phyloP scores from a whole-genome alignment of 2,113 vertebrate species.

The Gobius niger region DNA sequence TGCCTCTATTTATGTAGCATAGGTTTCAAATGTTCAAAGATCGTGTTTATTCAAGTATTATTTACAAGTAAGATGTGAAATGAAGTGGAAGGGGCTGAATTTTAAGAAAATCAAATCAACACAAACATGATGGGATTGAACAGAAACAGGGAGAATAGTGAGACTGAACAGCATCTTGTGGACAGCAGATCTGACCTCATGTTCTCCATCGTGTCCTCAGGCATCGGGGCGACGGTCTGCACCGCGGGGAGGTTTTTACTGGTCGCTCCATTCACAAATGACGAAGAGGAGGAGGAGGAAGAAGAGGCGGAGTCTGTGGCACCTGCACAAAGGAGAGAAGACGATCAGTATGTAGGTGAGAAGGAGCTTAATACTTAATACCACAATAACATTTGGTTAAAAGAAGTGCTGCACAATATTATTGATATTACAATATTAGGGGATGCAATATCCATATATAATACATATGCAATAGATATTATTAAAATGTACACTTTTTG shows the following conservation, averaged over 20 bases:
- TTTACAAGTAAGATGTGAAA: slow-evolving; percentile 37
- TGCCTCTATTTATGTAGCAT: neutral
- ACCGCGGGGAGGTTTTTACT: slow-evolving; percentile 98
- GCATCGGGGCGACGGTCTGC: slow-evolving; percentile 97
- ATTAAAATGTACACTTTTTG: too few species aligned
- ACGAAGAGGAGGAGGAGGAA: slow-evolving; percentile 95
- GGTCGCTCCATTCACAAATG: slow-evolving; percentile 97
- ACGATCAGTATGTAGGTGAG: neutral
- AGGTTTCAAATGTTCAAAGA: too few species aligned
- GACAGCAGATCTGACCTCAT: slow-evolving; percentile 84
- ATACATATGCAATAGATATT: too few species aligned
- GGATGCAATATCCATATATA: too few species aligned
- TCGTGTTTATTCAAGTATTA: neutral
- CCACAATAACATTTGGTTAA: neutral
- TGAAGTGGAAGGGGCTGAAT: slow-evolving; percentile 39
- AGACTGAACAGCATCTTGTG: slow-evolving; percentile 22
- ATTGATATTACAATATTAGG: too few species aligned
- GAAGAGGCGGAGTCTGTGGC: slow-evolving; percentile 95
- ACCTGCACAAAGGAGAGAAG: slow-evolving; percentile 74
- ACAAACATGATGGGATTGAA: slow-evolving; percentile 6
- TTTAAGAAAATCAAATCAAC: slow-evolving; percentile 42
- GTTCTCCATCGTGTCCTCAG: slow-evolving; percentile 95
- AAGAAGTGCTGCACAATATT: neutral
- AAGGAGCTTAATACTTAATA: neutral
- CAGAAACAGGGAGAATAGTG: slow-evolving; percentile 27